These are phyloP conservation scores for Callaeas wilsoni DNA, from an alignment of 2,113 vertebrate genomes.

Conservation along the genomic window DNA sequence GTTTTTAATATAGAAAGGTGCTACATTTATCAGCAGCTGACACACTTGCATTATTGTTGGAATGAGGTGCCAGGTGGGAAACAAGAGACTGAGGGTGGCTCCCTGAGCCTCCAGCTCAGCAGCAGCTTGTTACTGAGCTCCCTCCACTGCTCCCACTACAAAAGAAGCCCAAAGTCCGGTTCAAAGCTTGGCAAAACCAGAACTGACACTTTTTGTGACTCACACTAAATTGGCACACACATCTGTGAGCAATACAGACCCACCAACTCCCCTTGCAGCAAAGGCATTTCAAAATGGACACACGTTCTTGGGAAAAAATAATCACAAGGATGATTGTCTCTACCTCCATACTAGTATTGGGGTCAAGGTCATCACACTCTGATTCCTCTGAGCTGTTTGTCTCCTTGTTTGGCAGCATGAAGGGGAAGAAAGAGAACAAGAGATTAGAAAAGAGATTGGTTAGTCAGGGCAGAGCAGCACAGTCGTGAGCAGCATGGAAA, in stretches of 20 bases:
- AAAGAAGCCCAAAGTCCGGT: neutral
- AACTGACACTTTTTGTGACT: neutral
- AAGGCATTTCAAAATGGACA: neutral
- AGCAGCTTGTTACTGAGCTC: neutral
- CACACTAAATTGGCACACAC: neutral
- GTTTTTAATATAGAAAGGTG: neutral
- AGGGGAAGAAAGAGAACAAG: constrained; percentile 74
- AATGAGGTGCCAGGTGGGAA: neutral
- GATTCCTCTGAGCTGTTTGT: constrained; percentile 97
- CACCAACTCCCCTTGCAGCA: neutral
- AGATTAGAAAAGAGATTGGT: constrained; percentile 62
- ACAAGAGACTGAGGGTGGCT: neutral
- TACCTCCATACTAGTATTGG: constrained; percentile 99
- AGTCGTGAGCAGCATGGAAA: constrained; percentile 21
- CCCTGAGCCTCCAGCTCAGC: neutral
- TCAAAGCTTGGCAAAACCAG: neutral
- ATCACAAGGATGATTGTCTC: constrained; percentile 67
- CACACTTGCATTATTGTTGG: neutral
- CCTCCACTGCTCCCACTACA: neutral
- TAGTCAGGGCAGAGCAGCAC: constrained; percentile 3
- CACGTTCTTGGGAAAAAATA: neutral
- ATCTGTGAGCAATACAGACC: neutral
- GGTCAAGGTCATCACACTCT: constrained; percentile 96
- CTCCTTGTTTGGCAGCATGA: constrained; percentile 85
- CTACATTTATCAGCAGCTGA: neutral